These are phyloP conservation scores for Notiomystis cincta DNA, from an alignment of 2,113 vertebrate species.

Conservation along the genomic window DNA sequence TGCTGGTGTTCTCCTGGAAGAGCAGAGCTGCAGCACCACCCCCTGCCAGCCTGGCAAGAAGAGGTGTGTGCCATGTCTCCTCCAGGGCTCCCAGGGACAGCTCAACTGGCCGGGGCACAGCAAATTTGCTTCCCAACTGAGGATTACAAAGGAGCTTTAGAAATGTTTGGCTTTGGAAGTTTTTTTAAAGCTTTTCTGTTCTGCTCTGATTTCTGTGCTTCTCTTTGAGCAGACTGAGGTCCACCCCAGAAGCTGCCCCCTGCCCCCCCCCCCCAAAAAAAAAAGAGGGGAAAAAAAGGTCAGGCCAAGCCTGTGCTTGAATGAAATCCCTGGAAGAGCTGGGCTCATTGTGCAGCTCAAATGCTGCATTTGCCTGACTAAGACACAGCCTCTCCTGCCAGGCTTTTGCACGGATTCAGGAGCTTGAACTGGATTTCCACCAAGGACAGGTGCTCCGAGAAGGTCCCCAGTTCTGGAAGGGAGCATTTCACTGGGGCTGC, in stretches of 20 bases:
- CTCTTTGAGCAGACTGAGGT: not conserved
- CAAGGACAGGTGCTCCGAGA: not conserved
- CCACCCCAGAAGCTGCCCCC: not conserved
- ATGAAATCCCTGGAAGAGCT: not conserved
- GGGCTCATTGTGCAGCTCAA: not conserved
- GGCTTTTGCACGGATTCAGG: not conserved
- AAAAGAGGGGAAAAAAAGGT: not conserved
- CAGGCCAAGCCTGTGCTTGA: not conserved
- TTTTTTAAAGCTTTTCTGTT: constrained; percentile 6
- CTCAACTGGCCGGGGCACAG: not conserved
- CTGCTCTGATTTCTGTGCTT: not conserved
- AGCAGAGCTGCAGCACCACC: not conserved
- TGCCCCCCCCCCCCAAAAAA: too few species aligned
- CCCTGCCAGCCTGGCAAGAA: not conserved
- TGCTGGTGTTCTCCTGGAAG: not conserved
- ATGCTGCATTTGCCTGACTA: not conserved
- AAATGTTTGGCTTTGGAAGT: not conserved
- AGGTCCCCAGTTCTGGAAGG: not conserved
- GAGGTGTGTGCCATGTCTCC: not conserved
- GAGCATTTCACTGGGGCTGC: not conserved
- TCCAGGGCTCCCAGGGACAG: not conserved
- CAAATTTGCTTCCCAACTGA: rapidly evolving
- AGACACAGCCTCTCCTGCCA: rapidly evolving
- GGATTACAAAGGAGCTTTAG: not conserved
- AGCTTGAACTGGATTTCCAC: not conserved